Percentiles rank a stretch among this genome's conserved stretches.
Conservation (phyloP, 2,888 invertebrate genomes). For the Anagyrus pseudococci region DNA sequence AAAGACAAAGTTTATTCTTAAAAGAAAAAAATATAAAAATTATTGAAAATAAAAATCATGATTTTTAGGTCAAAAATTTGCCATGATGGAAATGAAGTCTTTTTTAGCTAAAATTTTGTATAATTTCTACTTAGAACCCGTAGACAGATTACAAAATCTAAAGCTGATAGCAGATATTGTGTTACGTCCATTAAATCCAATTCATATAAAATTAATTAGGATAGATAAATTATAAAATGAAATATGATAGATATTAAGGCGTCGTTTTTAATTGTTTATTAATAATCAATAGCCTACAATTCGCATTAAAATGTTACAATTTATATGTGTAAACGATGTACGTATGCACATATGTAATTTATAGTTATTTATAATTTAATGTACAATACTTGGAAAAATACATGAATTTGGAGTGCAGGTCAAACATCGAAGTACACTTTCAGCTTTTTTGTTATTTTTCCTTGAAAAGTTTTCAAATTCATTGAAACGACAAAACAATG, state of each 20-base stretch:
- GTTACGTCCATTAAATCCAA: constrained; percentile 23
- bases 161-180: constrained; percentile 32
- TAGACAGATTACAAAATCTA: constrained; percentile 34
- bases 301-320: constrained; percentile 48
- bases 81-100: constrained; percentile 37
- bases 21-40: background rate
- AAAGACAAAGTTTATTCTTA: too few species aligned
- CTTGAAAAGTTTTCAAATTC: background rate
- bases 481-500: too few species aligned
- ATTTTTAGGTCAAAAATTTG: constrained; percentile 33
- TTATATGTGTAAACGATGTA: constrained; percentile 42
- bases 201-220: constrained; percentile 24
- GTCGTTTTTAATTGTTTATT: constrained; percentile 55
- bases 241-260: too few species aligned
- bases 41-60: background rate
- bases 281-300: constrained; percentile 46
- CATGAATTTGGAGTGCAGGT: constrained; percentile 53
- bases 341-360: constrained; percentile 42
- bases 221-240: constrained; percentile 24
- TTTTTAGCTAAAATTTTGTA: constrained; percentile 38
- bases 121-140: constrained; percentile 41
- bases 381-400: constrained; percentile 57
- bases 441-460: constrained; percentile 12
- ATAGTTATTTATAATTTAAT: constrained; percentile 54
- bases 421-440: constrained; percentile 46